Evolutionary conservation across 37 sponge, comb jelly and placozoan genomes (phyloP).

Genomic region (Ianthella basta): DNA sequence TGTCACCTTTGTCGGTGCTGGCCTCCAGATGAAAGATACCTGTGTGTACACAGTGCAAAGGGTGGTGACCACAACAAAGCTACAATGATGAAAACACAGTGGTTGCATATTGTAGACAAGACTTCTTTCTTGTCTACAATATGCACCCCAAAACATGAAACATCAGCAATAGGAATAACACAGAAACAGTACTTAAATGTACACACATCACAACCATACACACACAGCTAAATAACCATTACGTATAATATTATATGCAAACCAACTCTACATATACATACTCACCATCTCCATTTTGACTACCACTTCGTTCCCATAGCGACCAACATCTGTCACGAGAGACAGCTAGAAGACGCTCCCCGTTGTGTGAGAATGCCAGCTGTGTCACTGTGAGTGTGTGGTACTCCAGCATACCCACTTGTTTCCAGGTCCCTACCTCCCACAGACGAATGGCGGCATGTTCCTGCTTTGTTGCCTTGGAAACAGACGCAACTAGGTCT

Average conservation of each 20-base stretch:
- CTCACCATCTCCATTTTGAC: neutral
- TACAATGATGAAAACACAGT: neutral
- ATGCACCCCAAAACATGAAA: no score
- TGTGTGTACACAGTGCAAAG: neutral
- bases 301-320: slow-evolving; percentile 70
- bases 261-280: neutral
- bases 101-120: no score
- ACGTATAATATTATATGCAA: no score
- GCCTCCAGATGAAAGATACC: slow-evolving; percentile 45
- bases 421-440: slow-evolving; percentile 73
- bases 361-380: slow-evolving; percentile 79
- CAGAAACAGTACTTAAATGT: no score
- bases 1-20: slow-evolving; percentile 38
- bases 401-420: slow-evolving; percentile 49
- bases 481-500: slow-evolving; percentile 80
- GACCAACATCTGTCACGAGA: slow-evolving; percentile 93
- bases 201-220: no score
- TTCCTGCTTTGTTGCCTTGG: slow-evolving; percentile 87
- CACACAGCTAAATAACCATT: no score
- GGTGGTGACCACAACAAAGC: neutral
- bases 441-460: slow-evolving; percentile 85
- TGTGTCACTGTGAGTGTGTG: slow-evolving; percentile 94
- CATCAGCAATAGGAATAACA: no score
- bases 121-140: no score
- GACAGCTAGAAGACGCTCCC: slow-evolving; percentile 67